Evolutionary conservation across 2,888 invertebrate species (phyloP).

Genomic region (Gisinianus flammeolus): DNA sequence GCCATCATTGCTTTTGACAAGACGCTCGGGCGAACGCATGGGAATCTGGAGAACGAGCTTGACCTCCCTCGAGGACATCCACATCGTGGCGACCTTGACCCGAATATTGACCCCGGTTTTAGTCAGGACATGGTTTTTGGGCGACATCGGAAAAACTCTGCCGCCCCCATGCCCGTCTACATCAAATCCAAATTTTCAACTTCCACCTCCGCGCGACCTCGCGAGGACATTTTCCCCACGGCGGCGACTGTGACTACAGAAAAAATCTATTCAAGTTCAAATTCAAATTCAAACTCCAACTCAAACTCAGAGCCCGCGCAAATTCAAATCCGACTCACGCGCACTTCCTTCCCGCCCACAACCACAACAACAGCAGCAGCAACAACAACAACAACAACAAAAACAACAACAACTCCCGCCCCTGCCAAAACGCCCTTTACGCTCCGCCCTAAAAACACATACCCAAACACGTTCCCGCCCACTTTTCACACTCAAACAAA

Average conservation of each 20-base stretch:
- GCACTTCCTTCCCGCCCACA: neutral
- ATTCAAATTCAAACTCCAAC: too few relatives aligned
- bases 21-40: too few relatives aligned
- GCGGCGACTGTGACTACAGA: neutral
- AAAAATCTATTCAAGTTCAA: neutral
- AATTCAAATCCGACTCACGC: neutral
- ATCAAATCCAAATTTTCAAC: too few relatives aligned
- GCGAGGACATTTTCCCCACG: neutral
- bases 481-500: neutral
- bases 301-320: neutral
- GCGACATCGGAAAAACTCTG: neutral
- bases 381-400: neutral
- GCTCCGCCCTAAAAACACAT: slow-evolving; percentile 33
- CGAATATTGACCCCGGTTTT: neutral
- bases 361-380: neutral
- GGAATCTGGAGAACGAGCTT: too few relatives aligned
- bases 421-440: slow-evolving; percentile 29
- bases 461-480: neutral
- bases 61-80: neutral
- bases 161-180: too few relatives aligned
- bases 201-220: too few relatives aligned
- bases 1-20: neutral
- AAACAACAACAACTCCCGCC: neutral
- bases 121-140: neutral
- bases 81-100: neutral